Conservation (phyloP, 30 jellyfish, hydroid and myxozoan species). For the Turritopsis dohrnii region DNA sequence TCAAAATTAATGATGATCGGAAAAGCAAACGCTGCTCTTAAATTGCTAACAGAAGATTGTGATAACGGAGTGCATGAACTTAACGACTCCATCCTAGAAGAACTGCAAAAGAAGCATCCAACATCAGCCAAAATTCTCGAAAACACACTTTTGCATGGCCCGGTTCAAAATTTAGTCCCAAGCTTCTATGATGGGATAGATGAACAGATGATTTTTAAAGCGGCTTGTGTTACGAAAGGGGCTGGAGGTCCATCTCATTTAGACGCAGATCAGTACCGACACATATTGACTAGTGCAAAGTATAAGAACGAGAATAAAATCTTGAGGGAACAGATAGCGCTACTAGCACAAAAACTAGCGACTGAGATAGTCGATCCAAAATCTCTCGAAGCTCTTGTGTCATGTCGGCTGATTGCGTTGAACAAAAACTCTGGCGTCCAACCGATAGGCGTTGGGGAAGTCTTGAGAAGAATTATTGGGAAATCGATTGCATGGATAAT, state of each 20-base stretch:
- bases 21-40: not conserved
- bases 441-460: slow-evolving; percentile 16
- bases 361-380: slow-evolving; percentile 2
- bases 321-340: slow-evolving; percentile 1
- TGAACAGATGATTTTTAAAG: not conserved
- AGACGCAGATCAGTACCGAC: slow-evolving; percentile 3
- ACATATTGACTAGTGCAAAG: not conserved
- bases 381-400: slow-evolving; percentile 2
- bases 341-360: not conserved
- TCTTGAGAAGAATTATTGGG: slow-evolving; percentile 14
- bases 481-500: slow-evolving; percentile 18
- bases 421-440: slow-evolving; percentile 17
- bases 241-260: slow-evolving; percentile 17
- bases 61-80: not conserved
- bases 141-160: not conserved
- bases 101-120: not conserved
- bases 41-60: not conserved
- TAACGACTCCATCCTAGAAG: not conserved
- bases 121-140: too few species aligned
- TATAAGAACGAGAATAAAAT: not conserved
- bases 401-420: slow-evolving; percentile 14
- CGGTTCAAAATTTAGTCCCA: not conserved
- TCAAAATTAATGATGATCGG: not conserved
- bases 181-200: not conserved
- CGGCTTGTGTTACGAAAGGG: not conserved